phyloP scores from a whole-genome alignment of 2,113 vertebrate species.

The Procapra przewalskii region DNA sequence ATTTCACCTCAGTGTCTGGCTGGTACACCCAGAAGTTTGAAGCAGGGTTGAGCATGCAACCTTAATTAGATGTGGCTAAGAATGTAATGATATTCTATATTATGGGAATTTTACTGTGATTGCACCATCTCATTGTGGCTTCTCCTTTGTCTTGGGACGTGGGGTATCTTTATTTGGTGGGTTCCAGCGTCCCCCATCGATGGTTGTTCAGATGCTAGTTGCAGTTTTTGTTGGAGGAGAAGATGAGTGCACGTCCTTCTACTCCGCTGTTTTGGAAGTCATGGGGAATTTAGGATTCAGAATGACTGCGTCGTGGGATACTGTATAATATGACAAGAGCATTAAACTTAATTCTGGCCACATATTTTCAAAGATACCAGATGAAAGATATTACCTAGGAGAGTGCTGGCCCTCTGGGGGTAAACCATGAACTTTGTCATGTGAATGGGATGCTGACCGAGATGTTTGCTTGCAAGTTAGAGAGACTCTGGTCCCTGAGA shows the following conservation, averaged over 20 bases:
- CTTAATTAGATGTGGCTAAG: neutral
- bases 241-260: neutral
- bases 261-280: neutral
- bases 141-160: neutral
- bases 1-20: neutral
- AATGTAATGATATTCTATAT: neutral
- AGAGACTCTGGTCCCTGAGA: neutral
- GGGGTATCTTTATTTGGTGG: neutral
- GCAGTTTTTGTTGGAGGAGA: neutral
- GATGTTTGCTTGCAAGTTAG: neutral
- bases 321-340: neutral
- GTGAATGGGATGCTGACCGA: neutral
- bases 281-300: neutral
- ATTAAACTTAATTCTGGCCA: neutral
- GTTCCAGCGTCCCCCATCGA: neutral
- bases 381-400: neutral
- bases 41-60: neutral
- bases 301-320: neutral
- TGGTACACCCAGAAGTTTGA: neutral
- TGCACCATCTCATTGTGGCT: neutral
- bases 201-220: neutral
- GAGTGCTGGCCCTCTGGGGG: neutral
- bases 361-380: neutral
- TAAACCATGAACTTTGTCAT: neutral
- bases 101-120: neutral